A percentile compares a stretch with the other conserved stretches of the same genome.
phyloP scores from a whole-genome alignment of 2,888 invertebrate genomes.

The Synanthedon myopaeformis region DNA sequence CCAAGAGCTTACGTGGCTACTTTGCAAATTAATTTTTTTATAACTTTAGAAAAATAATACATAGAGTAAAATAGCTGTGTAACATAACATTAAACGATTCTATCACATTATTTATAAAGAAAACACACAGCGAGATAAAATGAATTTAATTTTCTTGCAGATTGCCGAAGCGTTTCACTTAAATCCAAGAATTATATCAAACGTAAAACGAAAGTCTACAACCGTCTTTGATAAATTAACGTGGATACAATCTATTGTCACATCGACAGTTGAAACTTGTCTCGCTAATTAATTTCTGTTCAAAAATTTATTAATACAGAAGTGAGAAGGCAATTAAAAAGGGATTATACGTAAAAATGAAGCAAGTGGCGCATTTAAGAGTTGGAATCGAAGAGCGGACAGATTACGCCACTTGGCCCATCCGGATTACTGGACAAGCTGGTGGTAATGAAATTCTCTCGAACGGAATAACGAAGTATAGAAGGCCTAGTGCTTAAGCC shows the following conservation, averaged over 20 bases:
- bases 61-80: too few relatives aligned
- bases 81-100: too few relatives aligned
- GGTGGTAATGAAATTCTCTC: slow-evolving; percentile 67
- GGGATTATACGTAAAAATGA: slow-evolving; percentile 65
- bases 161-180: slow-evolving; percentile 2
- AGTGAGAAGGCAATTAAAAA: slow-evolving; percentile 59
- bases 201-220: slow-evolving; percentile 35
- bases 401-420: slow-evolving; percentile 61
- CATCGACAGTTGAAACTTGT: slow-evolving; percentile 49
- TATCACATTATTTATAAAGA: too few relatives aligned
- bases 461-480: slow-evolving; percentile 53
- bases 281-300: slow-evolving; percentile 55
- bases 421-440: slow-evolving; percentile 57
- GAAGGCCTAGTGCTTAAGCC: slow-evolving; percentile 59
- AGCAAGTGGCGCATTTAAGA: slow-evolving; percentile 55
- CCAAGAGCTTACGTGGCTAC: too few relatives aligned
- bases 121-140: too few relatives aligned
- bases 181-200: slow-evolving; percentile 34
- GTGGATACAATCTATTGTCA: slow-evolving; percentile 58
- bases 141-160: neutral
- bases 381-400: slow-evolving; percentile 55
- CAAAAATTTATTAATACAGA: slow-evolving; percentile 51
- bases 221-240: slow-evolving; percentile 54
- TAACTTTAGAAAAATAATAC: too few relatives aligned
- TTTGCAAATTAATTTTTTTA: too few relatives aligned